phyloP scores from a whole-genome alignment of 64 coral and sea anemone genomes.

The Stichodactyla mertensii region DNA sequence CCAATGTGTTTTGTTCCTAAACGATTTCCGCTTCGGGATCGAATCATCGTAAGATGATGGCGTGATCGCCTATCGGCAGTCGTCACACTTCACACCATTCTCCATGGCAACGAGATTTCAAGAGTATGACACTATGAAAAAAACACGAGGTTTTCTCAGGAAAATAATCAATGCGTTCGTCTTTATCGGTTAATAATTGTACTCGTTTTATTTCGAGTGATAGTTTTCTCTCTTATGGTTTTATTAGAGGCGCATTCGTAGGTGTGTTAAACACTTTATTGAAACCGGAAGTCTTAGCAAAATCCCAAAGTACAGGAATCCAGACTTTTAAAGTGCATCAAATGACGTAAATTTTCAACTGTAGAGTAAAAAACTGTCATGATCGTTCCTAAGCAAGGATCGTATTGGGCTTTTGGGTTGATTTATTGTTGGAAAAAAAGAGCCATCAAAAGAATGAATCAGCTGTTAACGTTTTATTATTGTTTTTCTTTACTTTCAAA shows the following conservation, averaged over 20 bases:
- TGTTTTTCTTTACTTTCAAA: no score
- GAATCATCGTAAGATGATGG: slow-evolving; percentile 9
- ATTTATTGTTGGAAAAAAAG: no score
- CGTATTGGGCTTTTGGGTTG: no score
- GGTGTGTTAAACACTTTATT: no score
- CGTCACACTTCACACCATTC: neutral
- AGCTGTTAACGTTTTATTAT: no score
- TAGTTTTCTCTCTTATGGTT: neutral
- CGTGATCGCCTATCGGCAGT: neutral
- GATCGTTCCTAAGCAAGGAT: no score
- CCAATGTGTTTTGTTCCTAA: neutral
- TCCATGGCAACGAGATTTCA: neutral
- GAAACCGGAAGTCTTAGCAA: neutral
- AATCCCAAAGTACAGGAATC: neutral
- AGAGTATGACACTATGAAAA: neutral
- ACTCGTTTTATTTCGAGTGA: neutral
- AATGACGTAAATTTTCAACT: neutral
- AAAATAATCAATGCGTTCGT: neutral
- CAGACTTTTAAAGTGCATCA: neutral
- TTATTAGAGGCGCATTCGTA: neutral
- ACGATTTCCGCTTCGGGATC: neutral
- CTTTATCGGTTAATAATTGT: neutral
- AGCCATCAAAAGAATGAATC: no score
- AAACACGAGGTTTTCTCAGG: neutral
- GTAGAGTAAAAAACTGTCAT: no score